Evolutionary conservation across 2,113 vertebrate genomes (phyloP), one percentile per base, ranked within the genome.

Genomic region (Takifugu bimaculatus): DNA sequence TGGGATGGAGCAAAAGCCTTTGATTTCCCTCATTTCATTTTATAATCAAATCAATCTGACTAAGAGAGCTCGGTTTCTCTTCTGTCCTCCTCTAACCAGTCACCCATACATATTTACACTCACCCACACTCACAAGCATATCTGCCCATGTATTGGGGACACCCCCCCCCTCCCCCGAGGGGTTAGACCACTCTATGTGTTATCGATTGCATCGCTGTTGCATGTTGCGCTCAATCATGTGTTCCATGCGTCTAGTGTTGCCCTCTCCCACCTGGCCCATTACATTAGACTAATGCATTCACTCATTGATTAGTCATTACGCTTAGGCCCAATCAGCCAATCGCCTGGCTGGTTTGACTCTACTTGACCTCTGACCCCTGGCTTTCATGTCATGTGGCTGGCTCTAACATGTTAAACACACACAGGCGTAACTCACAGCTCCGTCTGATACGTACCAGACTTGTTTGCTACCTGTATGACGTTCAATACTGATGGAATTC

Each of bases 261-360:
- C 92, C 92, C 92, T 92, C 88, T 89, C 91, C 87, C 94, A 96
- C 93, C 93, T 95, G 94, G 91, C 92, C 93, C 92, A 92, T 96
- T 94, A 92, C 91, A 94, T 94, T 93, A 91, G 93, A 92, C 80
- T 96, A 95, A 98, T 95, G 93, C 93, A 98, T 96, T 95, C 95
- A 92, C 90, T 90, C 93, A 97, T 95, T 96, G 94, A 98, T 96
- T 96, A 93, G 92, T 94, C 93, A 93, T 95, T 95, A 93, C 92
- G 92, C 93, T 93, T 90, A 92, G 92, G 86, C 93, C 91, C 93
- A 94, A 96, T 95, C 94, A 94, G 92, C 91, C 88, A 91, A 92
- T 93, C 92, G 93, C 92, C 93, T 91, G 88, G 92, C 90, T 93
- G 86, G 39, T 84, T 72, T 65, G 89, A 84, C 79, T 87, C 82